A percentile compares a stretch with the other conserved stretches of the same genome.
Evolutionary conservation across 1,140 invertebrate genomes (phyloP).

Genomic region (Brachionus paranguensis): DNA sequence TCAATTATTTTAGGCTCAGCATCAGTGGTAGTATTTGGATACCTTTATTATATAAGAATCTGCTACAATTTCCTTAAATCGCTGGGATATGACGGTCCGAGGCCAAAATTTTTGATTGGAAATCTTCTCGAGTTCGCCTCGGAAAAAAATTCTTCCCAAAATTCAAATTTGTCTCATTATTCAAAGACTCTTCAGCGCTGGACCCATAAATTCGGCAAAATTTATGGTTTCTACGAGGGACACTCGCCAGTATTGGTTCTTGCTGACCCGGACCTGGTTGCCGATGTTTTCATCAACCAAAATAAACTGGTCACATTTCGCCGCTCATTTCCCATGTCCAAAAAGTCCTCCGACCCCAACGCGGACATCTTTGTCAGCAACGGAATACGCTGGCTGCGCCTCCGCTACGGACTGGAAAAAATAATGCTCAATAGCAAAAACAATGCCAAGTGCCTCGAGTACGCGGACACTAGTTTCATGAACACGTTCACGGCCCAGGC

Average conservation of each 20-base stretch:
- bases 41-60: neutral
- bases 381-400: conserved; percentile 8
- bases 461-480: conserved; percentile 11
- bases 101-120: conserved; percentile 12
- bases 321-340: conserved; percentile 31
- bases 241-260: conserved; percentile 35
- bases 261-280: conserved; percentile 20
- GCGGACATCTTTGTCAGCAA: conserved; percentile 7
- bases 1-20: neutral
- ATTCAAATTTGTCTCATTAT: neutral
- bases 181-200: conserved; percentile 22
- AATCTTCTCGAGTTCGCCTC: conserved; percentile 9
- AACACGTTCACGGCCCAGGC: neutral
- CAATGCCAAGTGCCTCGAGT: conserved; percentile 5
- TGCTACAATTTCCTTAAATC: conserved; percentile 28
- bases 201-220: conserved; percentile 24
- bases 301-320: conserved; percentile 6
- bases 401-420: conserved; percentile 16
- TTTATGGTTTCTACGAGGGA: conserved; percentile 29
- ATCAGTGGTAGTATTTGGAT: neutral
- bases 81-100: conserved; percentile 22
- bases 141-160: neutral
- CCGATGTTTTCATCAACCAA: conserved; percentile 36
- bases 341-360: neutral
- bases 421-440: conserved; percentile 40